Evolutionary conservation across 1,140 invertebrate species (phyloP).

Genomic region (Lethrus apterus): DNA sequence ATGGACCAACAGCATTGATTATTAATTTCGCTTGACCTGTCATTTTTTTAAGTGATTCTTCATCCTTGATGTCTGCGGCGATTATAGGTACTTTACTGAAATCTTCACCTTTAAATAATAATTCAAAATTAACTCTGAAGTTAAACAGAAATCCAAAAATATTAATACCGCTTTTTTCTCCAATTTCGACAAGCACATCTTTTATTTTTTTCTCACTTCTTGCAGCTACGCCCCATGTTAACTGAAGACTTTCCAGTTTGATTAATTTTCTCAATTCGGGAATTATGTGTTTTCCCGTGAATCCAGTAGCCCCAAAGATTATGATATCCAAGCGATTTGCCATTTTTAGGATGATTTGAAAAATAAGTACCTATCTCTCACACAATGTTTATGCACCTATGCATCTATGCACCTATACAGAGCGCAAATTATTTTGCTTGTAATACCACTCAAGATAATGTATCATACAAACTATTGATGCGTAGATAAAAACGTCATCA

Average conservation of each 20-base stretch:
- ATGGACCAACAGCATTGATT: slow-evolving; percentile 86
- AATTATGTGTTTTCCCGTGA: slow-evolving; percentile 66
- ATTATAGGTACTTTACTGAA: slow-evolving; percentile 58
- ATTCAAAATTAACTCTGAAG: neutral
- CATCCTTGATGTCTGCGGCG: slow-evolving; percentile 69
- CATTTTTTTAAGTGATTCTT: slow-evolving; percentile 67
- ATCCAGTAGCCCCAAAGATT: slow-evolving; percentile 76
- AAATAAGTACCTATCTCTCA: neutral
- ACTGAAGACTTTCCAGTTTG: slow-evolving; percentile 27
- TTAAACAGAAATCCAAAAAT: neutral
- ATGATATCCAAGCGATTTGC: slow-evolving; percentile 53
- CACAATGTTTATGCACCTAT: neutral
- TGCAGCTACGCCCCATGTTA: slow-evolving; percentile 67
- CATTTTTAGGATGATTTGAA: neutral
- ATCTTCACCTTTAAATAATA: slow-evolving; percentile 28
- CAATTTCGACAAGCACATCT: slow-evolving; percentile 50
- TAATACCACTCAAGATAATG: neutral
- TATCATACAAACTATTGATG: neutral
- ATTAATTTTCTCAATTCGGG: slow-evolving; percentile 33
- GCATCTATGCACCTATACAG: neutral
- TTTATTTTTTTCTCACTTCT: slow-evolving; percentile 63
- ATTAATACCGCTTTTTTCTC: slow-evolving; percentile 26
- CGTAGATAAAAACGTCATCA: too few species aligned
- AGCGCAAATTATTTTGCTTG: neutral
- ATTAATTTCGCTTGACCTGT: slow-evolving; percentile 64